These are phyloP conservation scores for Drosophila macrospina DNA, from an alignment of 2,888 invertebrate genomes.

Conservation along the genomic window DNA sequence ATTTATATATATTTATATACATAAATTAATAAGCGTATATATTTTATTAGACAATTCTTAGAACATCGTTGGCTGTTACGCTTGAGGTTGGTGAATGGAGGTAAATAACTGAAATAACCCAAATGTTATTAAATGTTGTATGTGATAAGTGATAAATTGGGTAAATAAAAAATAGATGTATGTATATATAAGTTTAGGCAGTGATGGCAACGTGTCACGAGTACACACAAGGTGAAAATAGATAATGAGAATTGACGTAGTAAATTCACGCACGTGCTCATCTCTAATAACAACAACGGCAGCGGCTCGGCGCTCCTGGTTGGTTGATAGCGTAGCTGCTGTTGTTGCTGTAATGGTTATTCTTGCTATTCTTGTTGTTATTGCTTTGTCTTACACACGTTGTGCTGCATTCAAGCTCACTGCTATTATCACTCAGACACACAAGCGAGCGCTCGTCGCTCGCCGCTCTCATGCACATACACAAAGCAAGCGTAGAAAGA, in stretches of 20 bases:
- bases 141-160: not conserved
- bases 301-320: slow-evolving; percentile 33
- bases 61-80: too few species aligned
- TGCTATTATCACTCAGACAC: slow-evolving; percentile 45
- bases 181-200: too few species aligned
- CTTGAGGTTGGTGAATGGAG: too few species aligned
- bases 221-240: too few species aligned
- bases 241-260: not conserved
- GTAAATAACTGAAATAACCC: not conserved
- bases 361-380: slow-evolving; percentile 17
- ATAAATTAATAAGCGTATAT: too few species aligned
- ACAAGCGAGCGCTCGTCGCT: slow-evolving; percentile 1
- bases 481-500: slow-evolving; percentile 12
- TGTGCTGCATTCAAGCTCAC: slow-evolving; percentile 36
- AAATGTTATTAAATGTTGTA: not conserved
- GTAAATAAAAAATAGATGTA: not conserved
- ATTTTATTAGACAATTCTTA: not conserved
- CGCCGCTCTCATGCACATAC: slow-evolving; percentile 1
- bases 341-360: slow-evolving; percentile 30
- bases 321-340: slow-evolving; percentile 27
- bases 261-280: slow-evolving; percentile 28
- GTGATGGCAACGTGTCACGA: not conserved
- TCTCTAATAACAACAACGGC: slow-evolving; percentile 34
- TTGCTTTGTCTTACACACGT: slow-evolving; percentile 25
- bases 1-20: too few species aligned